phyloP scores from a whole-genome alignment of 2,888 invertebrate species.

The Zele albiditarsus region DNA sequence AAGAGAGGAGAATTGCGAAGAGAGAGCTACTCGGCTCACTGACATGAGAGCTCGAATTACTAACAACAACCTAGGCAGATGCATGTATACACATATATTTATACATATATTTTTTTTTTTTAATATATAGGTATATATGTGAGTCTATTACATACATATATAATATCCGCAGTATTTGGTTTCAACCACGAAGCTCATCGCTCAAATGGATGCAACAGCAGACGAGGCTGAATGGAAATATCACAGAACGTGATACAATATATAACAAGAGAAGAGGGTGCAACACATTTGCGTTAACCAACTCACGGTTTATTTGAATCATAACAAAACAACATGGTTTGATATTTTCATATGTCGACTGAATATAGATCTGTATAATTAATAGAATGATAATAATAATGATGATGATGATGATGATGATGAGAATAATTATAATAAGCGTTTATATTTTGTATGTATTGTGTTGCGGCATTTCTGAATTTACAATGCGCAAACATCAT shows the following conservation, averaged over 20 bases:
- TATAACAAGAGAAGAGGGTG: background rate
- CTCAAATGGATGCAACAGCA: slow-evolving; percentile 55
- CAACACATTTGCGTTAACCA: background rate
- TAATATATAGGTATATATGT: background rate
- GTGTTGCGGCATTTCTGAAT: no score
- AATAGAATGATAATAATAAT: no score
- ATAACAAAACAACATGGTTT: background rate
- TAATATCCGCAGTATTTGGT: slow-evolving; percentile 52
- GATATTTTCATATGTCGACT: no score
- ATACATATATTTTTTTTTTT: background rate
- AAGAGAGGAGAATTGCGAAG: background rate
- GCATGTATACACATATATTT: background rate
- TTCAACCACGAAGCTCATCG: slow-evolving; percentile 55
- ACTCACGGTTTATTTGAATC: slow-evolving; percentile 3
- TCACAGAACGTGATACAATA: slow-evolving; percentile 42
- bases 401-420: no score
- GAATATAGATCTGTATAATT: no score
- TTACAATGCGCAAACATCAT: no score
- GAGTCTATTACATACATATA: slow-evolving; percentile 10
- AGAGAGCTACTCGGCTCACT: background rate
- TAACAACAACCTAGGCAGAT: background rate
- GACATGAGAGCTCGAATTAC: background rate
- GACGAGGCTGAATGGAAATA: slow-evolving; percentile 40
- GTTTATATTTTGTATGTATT: no score
- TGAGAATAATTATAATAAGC: no score